A percentile compares a stretch with the other conserved stretches of the same genome.
These are phyloP conservation scores for Drosophila arawakana DNA, from an alignment of 1,140 invertebrate species.

Conservation along the genomic window DNA sequence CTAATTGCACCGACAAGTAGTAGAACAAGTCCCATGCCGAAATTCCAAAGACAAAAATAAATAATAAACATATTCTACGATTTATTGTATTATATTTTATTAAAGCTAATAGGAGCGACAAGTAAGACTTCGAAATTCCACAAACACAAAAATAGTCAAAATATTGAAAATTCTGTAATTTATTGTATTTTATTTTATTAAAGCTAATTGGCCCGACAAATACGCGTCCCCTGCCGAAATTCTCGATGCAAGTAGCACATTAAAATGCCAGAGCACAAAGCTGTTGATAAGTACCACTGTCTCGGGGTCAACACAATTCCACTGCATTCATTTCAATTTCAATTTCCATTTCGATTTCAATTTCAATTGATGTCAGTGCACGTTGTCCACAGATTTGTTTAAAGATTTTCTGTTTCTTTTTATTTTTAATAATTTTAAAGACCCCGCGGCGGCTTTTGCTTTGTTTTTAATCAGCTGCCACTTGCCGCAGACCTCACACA, in stretches of 20 bases:
- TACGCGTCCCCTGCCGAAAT: too few species aligned
- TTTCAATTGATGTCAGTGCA: constrained; percentile 63
- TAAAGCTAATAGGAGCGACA: too few species aligned
- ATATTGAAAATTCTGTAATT: too few species aligned
- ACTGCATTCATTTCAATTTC: constrained; percentile 55
- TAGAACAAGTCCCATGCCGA: constrained; percentile 52
- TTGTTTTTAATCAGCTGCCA: constrained; percentile 79
- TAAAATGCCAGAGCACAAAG: constrained; percentile 70
- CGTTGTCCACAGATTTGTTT: constrained; percentile 60
- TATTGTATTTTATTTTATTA: too few species aligned
- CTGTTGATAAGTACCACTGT: constrained; percentile 2
- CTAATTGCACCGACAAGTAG: constrained; percentile 68
- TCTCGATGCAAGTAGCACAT: constrained; percentile 24
- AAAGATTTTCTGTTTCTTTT: constrained; percentile 36
- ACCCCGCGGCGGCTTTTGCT: constrained; percentile 59
- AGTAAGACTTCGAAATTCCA: constrained; percentile 9
- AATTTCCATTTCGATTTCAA: too few species aligned
- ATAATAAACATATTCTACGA: too few species aligned
- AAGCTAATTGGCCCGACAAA: too few species aligned
- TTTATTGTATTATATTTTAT: too few species aligned
- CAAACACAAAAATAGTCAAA: too few species aligned
- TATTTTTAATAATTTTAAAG: not conserved
- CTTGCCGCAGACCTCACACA: constrained; percentile 63
- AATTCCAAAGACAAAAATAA: not conserved
- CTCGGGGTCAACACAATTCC: constrained; percentile 51